phyloP scores from a whole-genome alignment of 2,888 invertebrate species.

The Eilema depressum region DNA sequence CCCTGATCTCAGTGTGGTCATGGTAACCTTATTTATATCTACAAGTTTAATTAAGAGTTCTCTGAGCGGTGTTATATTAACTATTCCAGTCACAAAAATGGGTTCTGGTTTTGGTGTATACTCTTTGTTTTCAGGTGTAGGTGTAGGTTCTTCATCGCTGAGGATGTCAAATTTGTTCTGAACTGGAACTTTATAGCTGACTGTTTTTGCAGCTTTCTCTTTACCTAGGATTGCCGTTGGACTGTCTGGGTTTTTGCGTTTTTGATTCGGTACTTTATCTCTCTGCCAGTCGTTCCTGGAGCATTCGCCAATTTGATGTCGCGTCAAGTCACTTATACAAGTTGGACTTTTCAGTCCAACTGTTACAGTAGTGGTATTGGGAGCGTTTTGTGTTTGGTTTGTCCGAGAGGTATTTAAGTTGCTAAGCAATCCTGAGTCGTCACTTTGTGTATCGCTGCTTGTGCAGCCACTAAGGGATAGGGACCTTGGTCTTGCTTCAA shows the following conservation, averaged over 20 bases:
- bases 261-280: background rate
- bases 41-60: background rate
- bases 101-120: slow-evolving; percentile 13
- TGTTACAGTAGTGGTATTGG: too few relatives aligned
- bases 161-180: too few relatives aligned
- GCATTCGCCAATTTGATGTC: too few relatives aligned
- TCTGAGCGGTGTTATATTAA: background rate
- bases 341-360: too few relatives aligned
- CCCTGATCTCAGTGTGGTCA: slow-evolving; percentile 22
- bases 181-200: background rate
- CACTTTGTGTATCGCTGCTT: too few relatives aligned
- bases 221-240: background rate
- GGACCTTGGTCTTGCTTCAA: too few relatives aligned
- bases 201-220: background rate
- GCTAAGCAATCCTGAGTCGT: too few relatives aligned
- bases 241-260: background rate
- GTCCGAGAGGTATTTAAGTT: too few relatives aligned
- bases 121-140: background rate
- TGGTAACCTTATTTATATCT: background rate
- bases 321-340: too few relatives aligned
- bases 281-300: background rate
- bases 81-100: slow-evolving; percentile 9
- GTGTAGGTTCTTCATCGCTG: too few relatives aligned
- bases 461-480: too few relatives aligned
- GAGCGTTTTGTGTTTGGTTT: too few relatives aligned